A percentile compares a stretch with the other conserved stretches of the same genome.
Evolutionary conservation across 64 coral and sea anemone genomes (phyloP).

Genomic region (Acropora yongei): DNA sequence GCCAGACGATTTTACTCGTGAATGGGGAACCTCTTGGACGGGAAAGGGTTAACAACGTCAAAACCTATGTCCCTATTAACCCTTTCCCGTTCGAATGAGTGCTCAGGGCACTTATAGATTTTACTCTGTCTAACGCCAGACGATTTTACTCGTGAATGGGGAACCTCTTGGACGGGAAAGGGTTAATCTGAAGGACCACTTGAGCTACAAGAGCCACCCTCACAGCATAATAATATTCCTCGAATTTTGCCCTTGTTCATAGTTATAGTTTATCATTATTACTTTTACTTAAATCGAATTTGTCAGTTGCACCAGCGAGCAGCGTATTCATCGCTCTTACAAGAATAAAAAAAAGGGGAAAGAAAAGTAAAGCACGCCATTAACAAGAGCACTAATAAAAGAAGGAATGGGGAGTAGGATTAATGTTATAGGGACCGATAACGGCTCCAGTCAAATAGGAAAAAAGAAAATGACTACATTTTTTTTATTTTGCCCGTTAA

Average conservation of each 20-base stretch:
- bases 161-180: too few species aligned
- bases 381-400: slow-evolving; percentile 1
- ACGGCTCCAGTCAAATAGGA: slow-evolving; percentile 24
- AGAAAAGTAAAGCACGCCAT: neutral
- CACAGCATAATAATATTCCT: neutral
- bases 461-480: slow-evolving; percentile 9
- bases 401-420: neutral
- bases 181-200: too few species aligned
- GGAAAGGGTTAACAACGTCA: too few species aligned
- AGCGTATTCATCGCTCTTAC: neutral
- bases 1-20: too few species aligned
- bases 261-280: neutral
- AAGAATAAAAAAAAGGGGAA: neutral
- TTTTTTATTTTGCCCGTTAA: neutral
- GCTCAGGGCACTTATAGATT: too few species aligned
- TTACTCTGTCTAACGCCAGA: too few species aligned
- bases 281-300: slow-evolving; percentile 13
- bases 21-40: too few species aligned
- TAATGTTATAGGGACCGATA: slow-evolving; percentile 14
- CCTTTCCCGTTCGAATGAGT: too few species aligned
- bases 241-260: neutral
- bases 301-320: neutral
- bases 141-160: too few species aligned
- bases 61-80: too few species aligned
- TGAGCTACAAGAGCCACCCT: neutral